Conservation (phyloP, 2,888 invertebrate genomes). For the Drosophila atripex region DNA sequence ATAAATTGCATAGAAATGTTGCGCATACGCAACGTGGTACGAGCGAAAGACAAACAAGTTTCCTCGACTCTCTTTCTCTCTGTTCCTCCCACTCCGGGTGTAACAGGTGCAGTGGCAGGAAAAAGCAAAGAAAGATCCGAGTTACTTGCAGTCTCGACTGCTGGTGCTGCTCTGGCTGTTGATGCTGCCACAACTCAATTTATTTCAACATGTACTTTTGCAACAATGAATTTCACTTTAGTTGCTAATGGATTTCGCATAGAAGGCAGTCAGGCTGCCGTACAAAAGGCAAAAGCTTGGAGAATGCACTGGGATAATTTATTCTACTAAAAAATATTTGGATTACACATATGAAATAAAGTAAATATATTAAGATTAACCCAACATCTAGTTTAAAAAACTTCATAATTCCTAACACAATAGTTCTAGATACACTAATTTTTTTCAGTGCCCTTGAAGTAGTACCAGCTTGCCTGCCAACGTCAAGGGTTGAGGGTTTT, state of each 20-base stretch:
- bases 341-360: not conserved
- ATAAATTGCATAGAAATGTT: conserved; percentile 65
- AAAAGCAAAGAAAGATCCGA: conserved; percentile 37
- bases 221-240: conserved; percentile 81
- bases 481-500: conserved; percentile 43
- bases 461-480: conserved; percentile 22
- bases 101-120: conserved; percentile 68
- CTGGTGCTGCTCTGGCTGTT: conserved; percentile 36
- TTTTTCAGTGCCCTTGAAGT: conserved; percentile 11
- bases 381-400: not conserved
- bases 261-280: conserved; percentile 52
- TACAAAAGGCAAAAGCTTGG: conserved; percentile 7
- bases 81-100: conserved; percentile 40
- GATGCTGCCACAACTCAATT: conserved; percentile 79
- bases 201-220: conserved; percentile 81
- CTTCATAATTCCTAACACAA: not conserved
- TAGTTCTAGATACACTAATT: not conserved
- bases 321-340: not conserved
- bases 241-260: conserved; percentile 79
- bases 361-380: not conserved
- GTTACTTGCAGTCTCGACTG: conserved; percentile 44
- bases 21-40: conserved; percentile 64
- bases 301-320: conserved; percentile 4
- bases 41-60: conserved; percentile 55
- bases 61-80: conserved; percentile 36